Evolutionary conservation across 2,888 invertebrate species (phyloP), one percentile per base, ranked within the genome.

Genomic region (Steinernema scapterisci): DNA sequence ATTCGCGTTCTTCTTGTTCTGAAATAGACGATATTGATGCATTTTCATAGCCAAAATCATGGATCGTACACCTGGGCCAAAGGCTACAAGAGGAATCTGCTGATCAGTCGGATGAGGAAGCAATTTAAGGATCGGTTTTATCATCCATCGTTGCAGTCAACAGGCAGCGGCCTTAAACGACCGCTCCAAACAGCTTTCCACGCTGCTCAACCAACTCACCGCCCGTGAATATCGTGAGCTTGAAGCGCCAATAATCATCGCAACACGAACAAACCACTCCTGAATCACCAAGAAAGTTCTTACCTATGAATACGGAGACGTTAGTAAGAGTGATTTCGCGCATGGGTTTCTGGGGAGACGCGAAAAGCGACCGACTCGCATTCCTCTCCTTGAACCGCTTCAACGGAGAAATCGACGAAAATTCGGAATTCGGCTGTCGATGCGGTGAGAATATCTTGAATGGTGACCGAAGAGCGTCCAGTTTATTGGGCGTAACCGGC

Each of bases 1-100:
- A 31, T n/a, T 63, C 63, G 5, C 25, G 23, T 9, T 63, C 63
- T 63, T 63, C 63, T 63, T 63, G 63, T 63, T 63, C 63, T 63
- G 19, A 13, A 52, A 21, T 21, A 21, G 11, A 48, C 48, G 38
- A 48, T 1, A 54, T 54, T 5, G 13, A 54, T 54, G 25, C 6
- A 54, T 21, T 21, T 21, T 54, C 13, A 23, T 51, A 51, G 51
- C 54, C 13, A 54, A 21, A 21, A 48, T n/a, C 16, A 5, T 3
- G 13, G 48, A 13, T n/a, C n/a, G 5, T n/a, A 48, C n/a, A n/a
- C n/a, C n/a, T n/a, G n/a, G n/a, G n/a, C n/a, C n/a, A n/a, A n/a
- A n/a, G n/a, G n/a, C n/a, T n/a, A n/a, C n/a, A n/a, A n/a, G n/a
- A n/a, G n/a, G n/a, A n/a, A n/a, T n/a, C n/a, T n/a, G n/a, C n/a